phyloP scores from a whole-genome alignment of 1,140 invertebrate genomes.

The Camponotus floridanus region DNA sequence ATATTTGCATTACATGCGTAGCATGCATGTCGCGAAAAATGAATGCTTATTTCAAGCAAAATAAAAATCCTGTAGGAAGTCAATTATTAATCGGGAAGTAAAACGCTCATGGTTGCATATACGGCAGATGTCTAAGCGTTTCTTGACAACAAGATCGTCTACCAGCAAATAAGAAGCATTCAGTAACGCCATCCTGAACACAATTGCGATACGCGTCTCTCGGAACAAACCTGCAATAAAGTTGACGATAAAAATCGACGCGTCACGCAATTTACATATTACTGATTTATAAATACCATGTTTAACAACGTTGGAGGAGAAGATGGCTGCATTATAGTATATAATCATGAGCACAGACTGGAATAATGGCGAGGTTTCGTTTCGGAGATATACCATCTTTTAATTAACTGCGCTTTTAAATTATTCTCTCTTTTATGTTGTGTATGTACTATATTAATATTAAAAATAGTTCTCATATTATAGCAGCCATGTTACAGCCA shows the following conservation, averaged over 20 bases:
- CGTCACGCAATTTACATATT: constrained; percentile 43
- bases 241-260: constrained; percentile 30
- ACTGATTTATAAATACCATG: constrained; percentile 16
- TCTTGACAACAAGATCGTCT: constrained; percentile 54
- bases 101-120: constrained; percentile 12
- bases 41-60: constrained; percentile 15
- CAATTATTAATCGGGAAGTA: constrained; percentile 51
- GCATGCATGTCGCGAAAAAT: constrained; percentile 26
- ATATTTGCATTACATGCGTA: not conserved
- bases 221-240: constrained; percentile 13
- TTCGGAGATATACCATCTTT: not conserved
- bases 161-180: constrained; percentile 30
- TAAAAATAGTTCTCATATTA: constrained; percentile 12
- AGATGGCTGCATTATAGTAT: constrained; percentile 2
- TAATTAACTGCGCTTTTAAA: constrained; percentile 30
- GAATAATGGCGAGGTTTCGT: constrained; percentile 25
- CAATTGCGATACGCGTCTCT: constrained; percentile 28
- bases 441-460: constrained; percentile 19
- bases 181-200: constrained; percentile 22
- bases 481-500: not conserved
- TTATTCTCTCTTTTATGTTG: not conserved
- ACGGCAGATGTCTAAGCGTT: constrained; percentile 64
- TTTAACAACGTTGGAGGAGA: not conserved
- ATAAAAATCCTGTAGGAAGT: constrained; percentile 49
- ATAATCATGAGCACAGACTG: constrained; percentile 34